Evolutionary conservation across 37 sponge, comb jelly and placozoan species (phyloP), one percentile per base, ranked within the genome.

Genomic region (Ianthella basta): DNA sequence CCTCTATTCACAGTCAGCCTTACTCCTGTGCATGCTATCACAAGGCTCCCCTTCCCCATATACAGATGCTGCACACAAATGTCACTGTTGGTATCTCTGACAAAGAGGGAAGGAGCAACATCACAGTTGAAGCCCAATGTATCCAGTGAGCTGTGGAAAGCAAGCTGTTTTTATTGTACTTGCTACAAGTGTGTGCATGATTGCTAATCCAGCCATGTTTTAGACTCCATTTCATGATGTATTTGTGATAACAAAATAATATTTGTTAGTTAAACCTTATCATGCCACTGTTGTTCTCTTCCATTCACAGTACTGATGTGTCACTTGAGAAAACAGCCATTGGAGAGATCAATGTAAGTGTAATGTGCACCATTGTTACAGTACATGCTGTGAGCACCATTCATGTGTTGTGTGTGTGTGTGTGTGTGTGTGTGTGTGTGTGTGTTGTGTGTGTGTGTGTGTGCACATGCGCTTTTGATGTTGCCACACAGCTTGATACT

Each of bases 301-400:
- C 83, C n/a, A n/a, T n/a, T n/a, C n/a, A 19, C 33, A 93, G 94
- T 24, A 63, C 84, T 68, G 86, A 85, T 6, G 23, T 93, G 20
- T 67, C 82, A 18, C 86, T 93, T n/a, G 83, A 69, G 8, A 27
- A 60, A 23, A 68, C 91, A 29, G 80, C 83, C 38, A 90, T 93
- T 82, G 94, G 94, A 20, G 13, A 74, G n/a, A 83, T 93, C n/a
- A 63, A 78, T 78, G 91, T 90, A 55, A 82, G 89, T 83, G 40
- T 44, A 1, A 41, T 75, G n/a, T 39, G 8, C 40, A 14, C 36
- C 36, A 24, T 25, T 15, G 23, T 37, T 72, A 21, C 30, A 8
- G 18, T 37, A 20, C 73, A 72, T 72, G 12, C 8, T 72, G 40
- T 72, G 37, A 19, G 73, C 13, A 8, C 36, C n/a, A n/a, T n/a